Conservation (phyloP, 1,140 invertebrate species). For the Marisa cornuarietis region DNA sequence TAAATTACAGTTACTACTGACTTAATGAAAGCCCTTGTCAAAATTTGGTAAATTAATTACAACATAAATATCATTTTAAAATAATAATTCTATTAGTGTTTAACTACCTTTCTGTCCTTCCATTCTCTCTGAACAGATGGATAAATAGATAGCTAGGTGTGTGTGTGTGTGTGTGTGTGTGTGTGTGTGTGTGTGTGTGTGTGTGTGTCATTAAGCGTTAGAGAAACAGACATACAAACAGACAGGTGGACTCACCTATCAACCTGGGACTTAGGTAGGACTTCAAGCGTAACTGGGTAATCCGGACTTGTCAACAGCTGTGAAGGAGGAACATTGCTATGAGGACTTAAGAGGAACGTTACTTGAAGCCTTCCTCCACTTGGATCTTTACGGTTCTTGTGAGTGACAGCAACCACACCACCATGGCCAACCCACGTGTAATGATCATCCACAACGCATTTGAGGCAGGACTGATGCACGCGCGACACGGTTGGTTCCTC, state of each 20-base stretch:
- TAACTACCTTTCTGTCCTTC: not conserved
- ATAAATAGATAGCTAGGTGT: not conserved
- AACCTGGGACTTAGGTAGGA: slow-evolving; percentile 22
- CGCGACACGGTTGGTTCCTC: not conserved
- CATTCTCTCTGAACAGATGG: not conserved
- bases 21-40: not conserved
- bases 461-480: not conserved
- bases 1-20: not conserved
- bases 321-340: not conserved
- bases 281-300: slow-evolving; percentile 4
- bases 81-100: not conserved
- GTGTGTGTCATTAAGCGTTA: not conserved
- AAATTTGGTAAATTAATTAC: not conserved
- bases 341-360: slow-evolving; percentile 7
- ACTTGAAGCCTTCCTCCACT: slow-evolving; percentile 1
- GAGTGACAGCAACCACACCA: not conserved
- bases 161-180: not conserved
- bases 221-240: not conserved
- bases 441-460: not conserved
- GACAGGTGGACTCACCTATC: slow-evolving; percentile 27
- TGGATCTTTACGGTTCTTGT: slow-evolving; percentile 2
- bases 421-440: slow-evolving; percentile 17
- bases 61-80: not conserved
- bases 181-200: not conserved
- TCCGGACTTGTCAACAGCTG: not conserved